These are phyloP conservation scores for Channallabes apus DNA, from an alignment of 2,797 vertebrate species.

Conservation along the genomic window DNA sequence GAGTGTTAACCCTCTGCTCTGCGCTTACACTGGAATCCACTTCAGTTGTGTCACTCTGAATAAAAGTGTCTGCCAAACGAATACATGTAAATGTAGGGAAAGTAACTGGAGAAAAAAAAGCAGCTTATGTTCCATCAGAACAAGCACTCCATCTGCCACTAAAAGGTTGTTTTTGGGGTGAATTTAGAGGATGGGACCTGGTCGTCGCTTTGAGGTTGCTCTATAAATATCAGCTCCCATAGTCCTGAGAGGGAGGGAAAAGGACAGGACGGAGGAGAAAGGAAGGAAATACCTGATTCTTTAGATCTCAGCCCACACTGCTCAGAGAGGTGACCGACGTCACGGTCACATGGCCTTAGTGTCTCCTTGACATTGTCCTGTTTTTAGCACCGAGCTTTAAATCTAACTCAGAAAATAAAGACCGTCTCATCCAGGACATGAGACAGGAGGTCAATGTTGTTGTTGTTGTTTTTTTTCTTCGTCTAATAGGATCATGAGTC, in stretches of 20 bases:
- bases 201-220: not conserved
- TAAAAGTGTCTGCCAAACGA: not conserved
- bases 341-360: not conserved
- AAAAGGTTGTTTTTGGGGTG: not conserved
- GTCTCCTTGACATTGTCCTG: conserved; percentile 6
- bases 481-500: not conserved
- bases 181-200: conserved; percentile 20
- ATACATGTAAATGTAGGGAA: conserved; percentile 1
- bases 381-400: not conserved
- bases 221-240: conserved; percentile 1
- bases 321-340: conserved; percentile 4
- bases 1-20: not conserved
- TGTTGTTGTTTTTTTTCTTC: not conserved
- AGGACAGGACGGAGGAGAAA: not conserved
- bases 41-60: not conserved
- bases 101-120: not conserved
- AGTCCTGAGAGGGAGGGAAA: not conserved
- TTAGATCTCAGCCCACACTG: not conserved
- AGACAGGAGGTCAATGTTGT: not conserved
- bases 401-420: not conserved
- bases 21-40: not conserved
- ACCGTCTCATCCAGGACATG: not conserved
- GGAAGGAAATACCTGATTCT: not conserved
- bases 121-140: conserved; percentile 3
- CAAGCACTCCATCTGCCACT: not conserved